Percentiles rank a stretch among this genome's conserved stretches.
Evolutionary conservation across 35 echinoderm and acorn worm genomes (phyloP).

Genomic region (Lytechinus pictus): DNA sequence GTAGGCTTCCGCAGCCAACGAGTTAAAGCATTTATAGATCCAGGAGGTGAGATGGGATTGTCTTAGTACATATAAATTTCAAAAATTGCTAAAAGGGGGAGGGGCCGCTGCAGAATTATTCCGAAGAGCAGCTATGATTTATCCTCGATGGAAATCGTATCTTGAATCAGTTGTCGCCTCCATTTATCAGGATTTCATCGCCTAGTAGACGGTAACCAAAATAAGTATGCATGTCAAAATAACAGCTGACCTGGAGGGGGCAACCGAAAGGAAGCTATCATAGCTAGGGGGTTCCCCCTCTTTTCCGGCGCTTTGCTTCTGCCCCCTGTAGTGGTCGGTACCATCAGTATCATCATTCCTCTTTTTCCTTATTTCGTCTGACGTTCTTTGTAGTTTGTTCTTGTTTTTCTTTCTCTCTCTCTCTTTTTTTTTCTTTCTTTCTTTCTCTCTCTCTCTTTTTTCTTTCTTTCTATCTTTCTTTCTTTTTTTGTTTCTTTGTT

Average conservation of each 20-base stretch:
- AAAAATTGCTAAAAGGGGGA: too few species aligned
- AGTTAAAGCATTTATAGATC: too few species aligned
- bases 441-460: neutral
- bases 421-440: neutral
- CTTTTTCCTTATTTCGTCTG: too few species aligned
- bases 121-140: too few species aligned
- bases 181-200: neutral
- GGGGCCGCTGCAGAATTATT: too few species aligned
- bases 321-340: too few species aligned
- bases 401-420: neutral
- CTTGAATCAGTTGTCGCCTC: neutral
- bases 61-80: too few species aligned
- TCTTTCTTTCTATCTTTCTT: neutral
- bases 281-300: neutral
- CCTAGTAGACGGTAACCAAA: neutral
- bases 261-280: neutral
- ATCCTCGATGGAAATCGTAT: neutral
- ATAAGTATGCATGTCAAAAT: constrained; percentile 3
- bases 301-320: neutral
- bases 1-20: too few species aligned
- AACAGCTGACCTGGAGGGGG: neutral
- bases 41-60: too few species aligned
- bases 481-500: neutral
- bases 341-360: too few species aligned
- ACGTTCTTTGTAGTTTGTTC: too few species aligned